Base-by-base conservation (phyloP, 1,140 invertebrate genomes). In the Dolichoris vasculosae region DNA sequence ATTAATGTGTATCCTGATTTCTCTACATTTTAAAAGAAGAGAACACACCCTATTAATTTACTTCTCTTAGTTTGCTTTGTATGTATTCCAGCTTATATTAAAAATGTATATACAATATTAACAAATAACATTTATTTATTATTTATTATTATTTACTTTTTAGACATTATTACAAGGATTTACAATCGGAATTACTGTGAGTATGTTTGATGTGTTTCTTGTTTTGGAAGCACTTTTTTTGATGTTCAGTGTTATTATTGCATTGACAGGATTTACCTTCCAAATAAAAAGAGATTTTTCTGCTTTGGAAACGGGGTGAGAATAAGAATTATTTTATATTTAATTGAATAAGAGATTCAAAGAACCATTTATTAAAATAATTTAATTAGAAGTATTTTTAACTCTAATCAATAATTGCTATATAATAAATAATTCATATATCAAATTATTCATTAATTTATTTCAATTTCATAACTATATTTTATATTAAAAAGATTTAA, bases 221-320 rank as follows among this genome's bases (percentile, higher is more conserved):
- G 97, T 98, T 0, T 90, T 97, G 23, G 95, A 97, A 93, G 97
- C 97, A 2, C 93, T 97, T 23, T 90, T 95, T 2, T 93, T 97
- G 85, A 98, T 97, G 0, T 93, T 97, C 67, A 94, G 95, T 3
- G 95, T 97, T 20, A 95, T 97, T 23, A 92, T 95, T 83, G 95
- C 95, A 0, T 93, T 98, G 64, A 97, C 96, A 0, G 89, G 95
- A 9, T 98, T 95, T 91, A 97, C 97, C 1, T 95, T 97, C 82
- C 97, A 98, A 93, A 96, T 96, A 38, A 97, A 97, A 91, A 94
- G 94, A 86, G 97, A 98, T 90, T 97, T 97, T 92, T 96, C 96
- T 17, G 95, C 95, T 78, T 92, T 96, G 90, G 95, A 96, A 90
- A 95, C 96, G 91, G 95, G 95, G 96, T 97, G 94, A 95, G 94